Evolutionary conservation across 2,888 invertebrate species (phyloP).

Genomic region (Sepioteuthis lessoniana): DNA sequence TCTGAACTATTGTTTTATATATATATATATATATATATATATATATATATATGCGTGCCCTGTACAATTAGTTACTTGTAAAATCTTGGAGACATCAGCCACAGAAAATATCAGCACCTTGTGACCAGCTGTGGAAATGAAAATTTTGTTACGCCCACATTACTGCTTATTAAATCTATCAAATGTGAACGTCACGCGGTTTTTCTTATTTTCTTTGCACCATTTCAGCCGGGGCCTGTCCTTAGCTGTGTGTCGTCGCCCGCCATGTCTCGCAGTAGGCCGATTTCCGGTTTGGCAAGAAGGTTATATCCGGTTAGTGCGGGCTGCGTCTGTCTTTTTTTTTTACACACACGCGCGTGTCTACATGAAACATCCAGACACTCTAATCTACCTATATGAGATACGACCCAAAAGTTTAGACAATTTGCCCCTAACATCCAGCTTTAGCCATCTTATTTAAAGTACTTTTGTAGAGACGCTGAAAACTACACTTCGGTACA

Average conservation of each 20-base stretch:
- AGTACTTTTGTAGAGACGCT: too few species aligned
- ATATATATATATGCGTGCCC: background rate
- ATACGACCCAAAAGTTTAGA: too few species aligned
- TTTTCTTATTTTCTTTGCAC: background rate
- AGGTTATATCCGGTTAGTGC: background rate
- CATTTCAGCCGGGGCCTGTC: background rate
- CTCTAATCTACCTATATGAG: too few species aligned
- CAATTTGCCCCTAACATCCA: too few species aligned
- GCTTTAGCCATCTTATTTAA: too few species aligned
- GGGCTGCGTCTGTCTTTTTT: background rate
- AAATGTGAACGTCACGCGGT: background rate
- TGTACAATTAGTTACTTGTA: background rate
- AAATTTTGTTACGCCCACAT: background rate
- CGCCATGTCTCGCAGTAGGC: background rate
- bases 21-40: too few species aligned
- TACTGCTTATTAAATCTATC: background rate
- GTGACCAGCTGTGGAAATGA: background rate
- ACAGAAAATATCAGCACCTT: background rate
- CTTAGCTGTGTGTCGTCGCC: background rate
- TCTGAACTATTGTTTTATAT: too few species aligned
- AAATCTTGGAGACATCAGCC: background rate
- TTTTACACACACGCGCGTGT: background rate
- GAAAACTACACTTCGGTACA: too few species aligned
- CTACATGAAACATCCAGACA: background rate
- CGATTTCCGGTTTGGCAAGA: background rate